Evolutionary conservation across 2,797 vertebrate species (phyloP).

Genomic region (Catostomus latipinnis): DNA sequence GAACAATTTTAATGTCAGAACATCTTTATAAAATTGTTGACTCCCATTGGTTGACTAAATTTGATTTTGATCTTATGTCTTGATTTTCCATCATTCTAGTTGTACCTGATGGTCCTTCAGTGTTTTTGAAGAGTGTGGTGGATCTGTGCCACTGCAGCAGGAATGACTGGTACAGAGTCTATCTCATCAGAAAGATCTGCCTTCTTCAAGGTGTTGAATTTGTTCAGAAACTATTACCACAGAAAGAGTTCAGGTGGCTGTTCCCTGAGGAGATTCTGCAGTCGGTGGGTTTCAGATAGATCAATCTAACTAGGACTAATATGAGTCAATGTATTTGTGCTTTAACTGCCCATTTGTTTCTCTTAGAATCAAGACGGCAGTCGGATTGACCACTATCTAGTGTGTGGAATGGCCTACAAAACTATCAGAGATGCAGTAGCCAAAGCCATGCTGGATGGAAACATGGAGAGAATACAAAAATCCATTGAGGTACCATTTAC

Average conservation of each 20-base stretch:
- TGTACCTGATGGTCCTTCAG: conserved; percentile 20
- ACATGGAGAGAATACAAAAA: conserved; percentile 64
- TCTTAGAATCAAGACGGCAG: conserved; percentile 65
- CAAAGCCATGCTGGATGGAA: conserved; percentile 74
- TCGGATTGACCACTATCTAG: conserved; percentile 85
- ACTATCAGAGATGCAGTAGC: conserved; percentile 83
- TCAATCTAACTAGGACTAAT: neutral
- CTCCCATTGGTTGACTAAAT: no score
- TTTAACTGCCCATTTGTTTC: neutral
- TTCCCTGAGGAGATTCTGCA: conserved; percentile 82
- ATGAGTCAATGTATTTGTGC: neutral
- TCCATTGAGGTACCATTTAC: conserved; percentile 77
- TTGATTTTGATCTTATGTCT: neutral
- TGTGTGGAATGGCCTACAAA: conserved; percentile 83
- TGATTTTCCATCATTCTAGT: conserved; percentile 52
- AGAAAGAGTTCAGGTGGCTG: conserved; percentile 77
- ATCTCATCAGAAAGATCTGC: conserved; percentile 85
- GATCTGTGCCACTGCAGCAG: conserved; percentile 70
- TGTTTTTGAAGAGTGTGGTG: conserved; percentile 72
- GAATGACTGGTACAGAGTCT: conserved; percentile 89
- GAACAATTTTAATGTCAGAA: no score
- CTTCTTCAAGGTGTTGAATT: conserved; percentile 83
- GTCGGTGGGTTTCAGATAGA: conserved; percentile 63
- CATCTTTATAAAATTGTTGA: no score
- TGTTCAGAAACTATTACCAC: conserved; percentile 78